A percentile compares a stretch with the other conserved stretches of the same genome.
These are phyloP conservation scores for Gallirallus australis DNA, from an alignment of 2,797 vertebrate species.

Conservation along the genomic window DNA sequence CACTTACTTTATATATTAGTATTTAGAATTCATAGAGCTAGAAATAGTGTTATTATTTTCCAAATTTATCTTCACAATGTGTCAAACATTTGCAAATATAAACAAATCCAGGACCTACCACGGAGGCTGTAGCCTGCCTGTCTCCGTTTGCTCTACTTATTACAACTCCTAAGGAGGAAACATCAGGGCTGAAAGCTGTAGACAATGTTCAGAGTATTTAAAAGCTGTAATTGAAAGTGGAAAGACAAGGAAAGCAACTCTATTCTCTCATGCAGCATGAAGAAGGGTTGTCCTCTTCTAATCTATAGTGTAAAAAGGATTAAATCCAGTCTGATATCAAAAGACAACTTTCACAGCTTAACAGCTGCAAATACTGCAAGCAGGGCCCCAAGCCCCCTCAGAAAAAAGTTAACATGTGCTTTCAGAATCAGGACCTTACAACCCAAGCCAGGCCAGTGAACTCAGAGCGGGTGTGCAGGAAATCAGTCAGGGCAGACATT, in stretches of 20 bases:
- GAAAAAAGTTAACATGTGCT: not conserved
- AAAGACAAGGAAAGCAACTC: not conserved
- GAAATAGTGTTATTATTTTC: not conserved
- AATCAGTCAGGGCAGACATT: not conserved
- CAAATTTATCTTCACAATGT: not conserved
- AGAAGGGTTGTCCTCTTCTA: not conserved
- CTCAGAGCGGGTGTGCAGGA: rapidly evolving
- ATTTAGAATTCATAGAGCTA: not conserved
- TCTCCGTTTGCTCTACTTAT: not conserved
- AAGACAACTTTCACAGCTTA: not conserved
- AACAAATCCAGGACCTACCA: not conserved
- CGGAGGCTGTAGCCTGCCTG: not conserved
- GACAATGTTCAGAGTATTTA: not conserved
- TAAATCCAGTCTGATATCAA: not conserved
- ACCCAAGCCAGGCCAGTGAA: not conserved
- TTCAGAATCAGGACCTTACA: not conserved
- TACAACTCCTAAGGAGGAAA: not conserved
- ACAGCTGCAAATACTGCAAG: not conserved
- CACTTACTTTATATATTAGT: not conserved
- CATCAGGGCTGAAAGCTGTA: not conserved
- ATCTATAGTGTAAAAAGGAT: not conserved
- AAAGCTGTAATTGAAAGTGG: not conserved
- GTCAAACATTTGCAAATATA: not conserved
- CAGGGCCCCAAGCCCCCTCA: not conserved
- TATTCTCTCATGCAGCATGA: not conserved